Base-by-base conservation (phyloP, 2,888 invertebrate species). In the Dryocosmus kuriphilus region DNA sequence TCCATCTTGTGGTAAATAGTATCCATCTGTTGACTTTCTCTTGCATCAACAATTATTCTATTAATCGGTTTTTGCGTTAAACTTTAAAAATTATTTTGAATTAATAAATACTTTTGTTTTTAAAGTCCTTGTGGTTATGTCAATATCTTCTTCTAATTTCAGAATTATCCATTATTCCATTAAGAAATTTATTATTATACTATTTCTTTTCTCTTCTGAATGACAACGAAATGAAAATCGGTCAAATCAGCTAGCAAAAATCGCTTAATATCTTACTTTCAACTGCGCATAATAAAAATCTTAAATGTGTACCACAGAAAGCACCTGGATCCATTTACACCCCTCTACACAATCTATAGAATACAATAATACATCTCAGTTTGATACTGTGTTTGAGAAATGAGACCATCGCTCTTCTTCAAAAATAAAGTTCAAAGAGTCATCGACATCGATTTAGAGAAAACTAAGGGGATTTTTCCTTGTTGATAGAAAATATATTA, bases 251-350 rank as follows among this genome's bases (percentile, higher is more conserved):
- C 30, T n/a, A 3, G 51, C 46, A 71, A 46, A 67, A 51, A 27
- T 16, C 51, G 11, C 51, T 51, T 71, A 30, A 71, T 32, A 71
- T 71, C 32, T 46, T 24, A n/a, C 51, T 51, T 51, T 9, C 24
- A 57, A 22, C 57, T 57, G 57, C 57, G 57, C 14, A 57, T 14
- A 22, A 57, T 22, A 57, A 24, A 57, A 57, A 22, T 57, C 57
- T 24, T 57, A 14, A 57, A 51, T 71, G 67, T 46, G 27, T 71
- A 51, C 24, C 27, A 63, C 35, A 22, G 30, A 51, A 11, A 11
- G n/a, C 71, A 71, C 71, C 71, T 71, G 71, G 71, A 71, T 11
- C 38, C 38, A 67, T 67, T 38, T 27, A 46, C 41, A 67, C 38
- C 41, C 67, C 71, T 51, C 71, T 71, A 35, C 30, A 27, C 51